A percentile compares a stretch with the other conserved stretches of the same genome.
These are phyloP conservation scores for Dicrurus megarhynchus DNA, from an alignment of 2,113 vertebrate genomes.

Conservation along the genomic window DNA sequence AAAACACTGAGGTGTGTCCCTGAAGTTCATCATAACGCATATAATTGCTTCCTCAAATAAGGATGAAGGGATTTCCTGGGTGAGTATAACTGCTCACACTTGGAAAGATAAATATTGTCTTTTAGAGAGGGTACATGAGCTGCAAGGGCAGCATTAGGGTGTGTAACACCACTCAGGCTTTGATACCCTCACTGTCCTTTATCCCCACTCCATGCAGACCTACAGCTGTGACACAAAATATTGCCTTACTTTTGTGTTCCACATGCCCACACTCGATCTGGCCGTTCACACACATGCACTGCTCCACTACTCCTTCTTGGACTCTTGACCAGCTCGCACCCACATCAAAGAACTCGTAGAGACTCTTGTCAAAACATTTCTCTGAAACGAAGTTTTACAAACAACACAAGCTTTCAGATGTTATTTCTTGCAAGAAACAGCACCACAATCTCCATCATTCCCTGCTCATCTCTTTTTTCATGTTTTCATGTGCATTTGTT, in stretches of 20 bases:
- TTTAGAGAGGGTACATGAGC: background rate
- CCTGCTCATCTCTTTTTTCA: background rate
- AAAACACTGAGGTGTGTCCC: background rate
- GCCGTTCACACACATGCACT: conserved; percentile 75
- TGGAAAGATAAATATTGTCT: background rate
- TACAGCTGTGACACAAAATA: background rate
- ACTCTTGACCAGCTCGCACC: conserved; percentile 85
- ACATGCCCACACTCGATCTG: conserved; percentile 62
- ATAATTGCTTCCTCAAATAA: background rate
- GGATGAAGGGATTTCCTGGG: background rate
- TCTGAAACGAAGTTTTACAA: conserved; percentile 65
- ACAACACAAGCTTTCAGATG: background rate
- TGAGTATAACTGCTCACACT: background rate
- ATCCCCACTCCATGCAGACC: background rate
- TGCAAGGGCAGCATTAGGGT: background rate
- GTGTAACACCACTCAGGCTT: background rate
- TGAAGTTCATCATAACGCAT: background rate
- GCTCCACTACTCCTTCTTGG: conserved; percentile 77
- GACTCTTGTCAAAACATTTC: conserved; percentile 86
- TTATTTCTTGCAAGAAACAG: background rate
- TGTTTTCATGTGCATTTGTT: too few species aligned
- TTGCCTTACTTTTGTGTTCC: conserved; percentile 76
- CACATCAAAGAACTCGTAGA: conserved; percentile 79
- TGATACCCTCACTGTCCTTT: background rate
- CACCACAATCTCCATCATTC: background rate